Evolutionary conservation across 2,113 vertebrate species (phyloP).

Genomic region (Semnornis frantzii): DNA sequence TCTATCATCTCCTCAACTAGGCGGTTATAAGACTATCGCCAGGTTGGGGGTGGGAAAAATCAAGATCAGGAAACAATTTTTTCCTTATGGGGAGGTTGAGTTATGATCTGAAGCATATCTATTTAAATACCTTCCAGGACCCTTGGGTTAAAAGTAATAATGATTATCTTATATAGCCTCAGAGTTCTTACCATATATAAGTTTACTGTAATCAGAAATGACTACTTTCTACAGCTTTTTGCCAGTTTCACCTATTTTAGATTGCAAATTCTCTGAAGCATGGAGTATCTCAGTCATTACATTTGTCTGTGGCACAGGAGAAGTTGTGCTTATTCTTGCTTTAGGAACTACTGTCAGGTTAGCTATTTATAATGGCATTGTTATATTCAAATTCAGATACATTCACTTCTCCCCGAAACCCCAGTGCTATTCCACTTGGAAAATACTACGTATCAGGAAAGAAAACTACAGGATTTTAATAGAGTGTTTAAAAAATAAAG

Average conservation of each 20-base stretch:
- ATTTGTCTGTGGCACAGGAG: not conserved
- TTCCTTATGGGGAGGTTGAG: not conserved
- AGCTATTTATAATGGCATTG: not conserved
- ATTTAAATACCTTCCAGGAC: not conserved
- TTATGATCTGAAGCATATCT: not conserved
- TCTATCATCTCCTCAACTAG: not conserved
- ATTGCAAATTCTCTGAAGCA: not conserved
- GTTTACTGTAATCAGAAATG: not conserved
- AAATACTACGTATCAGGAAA: not conserved
- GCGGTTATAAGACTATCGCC: not conserved
- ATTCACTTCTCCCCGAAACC: fast-evolving
- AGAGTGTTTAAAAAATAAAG: not conserved
- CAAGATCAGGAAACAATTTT: not conserved
- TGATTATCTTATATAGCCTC: not conserved
- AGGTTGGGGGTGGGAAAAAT: not conserved
- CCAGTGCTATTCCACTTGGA: not conserved
- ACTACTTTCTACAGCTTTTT: not conserved
- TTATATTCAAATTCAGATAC: not conserved
- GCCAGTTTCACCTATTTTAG: not conserved
- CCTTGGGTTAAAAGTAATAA: not conserved
- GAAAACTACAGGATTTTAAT: not conserved
- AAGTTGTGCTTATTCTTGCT: not conserved
- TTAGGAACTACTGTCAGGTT: not conserved
- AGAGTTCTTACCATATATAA: not conserved
- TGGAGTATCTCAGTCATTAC: not conserved